Conservation (phyloP, 2,888 invertebrate species). For the Polymixis lichenea region DNA sequence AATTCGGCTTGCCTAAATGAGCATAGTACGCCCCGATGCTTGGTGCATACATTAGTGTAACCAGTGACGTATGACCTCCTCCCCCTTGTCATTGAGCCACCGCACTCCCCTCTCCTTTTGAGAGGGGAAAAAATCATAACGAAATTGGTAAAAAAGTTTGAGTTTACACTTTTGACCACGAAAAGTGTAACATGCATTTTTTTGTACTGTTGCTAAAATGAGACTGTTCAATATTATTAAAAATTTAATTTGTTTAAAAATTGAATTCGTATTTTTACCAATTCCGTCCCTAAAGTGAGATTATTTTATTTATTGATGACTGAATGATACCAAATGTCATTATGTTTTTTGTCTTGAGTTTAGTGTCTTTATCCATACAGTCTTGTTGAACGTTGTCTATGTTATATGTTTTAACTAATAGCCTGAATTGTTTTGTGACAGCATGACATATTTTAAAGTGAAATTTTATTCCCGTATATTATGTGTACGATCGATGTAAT, state of each 20-base stretch:
- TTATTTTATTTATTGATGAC: conserved; percentile 87
- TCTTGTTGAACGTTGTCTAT: conserved; percentile 79
- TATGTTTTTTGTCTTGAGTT: conserved; percentile 65
- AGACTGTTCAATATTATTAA: background rate
- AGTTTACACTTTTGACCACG: conserved; percentile 40
- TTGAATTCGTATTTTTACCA: conserved; percentile 66
- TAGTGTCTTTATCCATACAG: conserved; percentile 56
- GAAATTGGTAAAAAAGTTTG: conserved; percentile 73
- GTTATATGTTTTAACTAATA: conserved; percentile 85
- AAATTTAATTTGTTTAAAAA: background rate
- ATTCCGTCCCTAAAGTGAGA: conserved; percentile 80
- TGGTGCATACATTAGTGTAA: conserved; percentile 84
- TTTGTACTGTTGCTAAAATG: background rate
- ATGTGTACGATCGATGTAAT: conserved; percentile 64
- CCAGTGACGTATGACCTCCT: conserved; percentile 74
- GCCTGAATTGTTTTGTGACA: conserved; percentile 82
- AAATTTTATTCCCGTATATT: conserved; percentile 64
- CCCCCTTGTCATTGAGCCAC: conserved; percentile 68
- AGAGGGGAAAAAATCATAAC: conserved; percentile 58
- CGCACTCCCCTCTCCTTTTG: conserved; percentile 71
- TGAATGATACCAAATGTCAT: conserved; percentile 49
- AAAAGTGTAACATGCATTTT: conserved; percentile 19
- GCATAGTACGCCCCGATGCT: conserved; percentile 78
- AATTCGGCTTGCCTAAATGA: conserved; percentile 73
- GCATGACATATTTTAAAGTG: conserved; percentile 79